Conservation (phyloP, 2,797 vertebrate species). For the Gymnodraco acuticeps region DNA sequence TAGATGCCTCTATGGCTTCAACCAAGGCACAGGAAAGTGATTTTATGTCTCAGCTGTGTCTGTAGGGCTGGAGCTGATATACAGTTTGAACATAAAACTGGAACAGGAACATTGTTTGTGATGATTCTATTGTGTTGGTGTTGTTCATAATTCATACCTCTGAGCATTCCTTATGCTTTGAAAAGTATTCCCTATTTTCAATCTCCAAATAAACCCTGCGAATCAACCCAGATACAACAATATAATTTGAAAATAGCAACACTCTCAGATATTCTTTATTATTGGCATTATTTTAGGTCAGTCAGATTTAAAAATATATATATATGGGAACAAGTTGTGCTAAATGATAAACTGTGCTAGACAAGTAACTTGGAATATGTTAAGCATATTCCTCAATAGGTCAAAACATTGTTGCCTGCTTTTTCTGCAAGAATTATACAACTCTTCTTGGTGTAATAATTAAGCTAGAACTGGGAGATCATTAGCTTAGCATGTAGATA, state of each 20-base stretch:
- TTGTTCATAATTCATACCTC: conserved; percentile 11
- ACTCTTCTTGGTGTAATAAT: neutral
- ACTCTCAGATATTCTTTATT: neutral
- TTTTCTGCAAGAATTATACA: neutral
- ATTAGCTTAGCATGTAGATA: conserved; percentile 1
- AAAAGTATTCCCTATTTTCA: conserved; percentile 14
- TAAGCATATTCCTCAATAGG: too few relatives aligned
- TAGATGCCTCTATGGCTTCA: conserved; percentile 32
- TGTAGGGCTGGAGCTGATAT: neutral
- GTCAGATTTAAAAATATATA: neutral
- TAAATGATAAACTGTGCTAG: too few relatives aligned
- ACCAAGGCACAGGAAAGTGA: conserved; percentile 37
- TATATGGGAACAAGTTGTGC: neutral
- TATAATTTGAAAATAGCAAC: neutral
- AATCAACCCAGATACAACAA: neutral
- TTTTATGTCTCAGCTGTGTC: conserved; percentile 13
- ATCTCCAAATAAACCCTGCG: neutral
- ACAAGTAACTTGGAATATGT: too few relatives aligned
- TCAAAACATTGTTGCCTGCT: too few relatives aligned
- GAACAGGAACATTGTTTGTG: conserved; percentile 21
- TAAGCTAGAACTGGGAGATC: neutral
- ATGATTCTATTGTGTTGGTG: neutral
- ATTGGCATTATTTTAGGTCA: neutral
- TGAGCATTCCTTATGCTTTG: neutral
- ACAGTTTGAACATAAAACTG: conserved; percentile 19